Conservation (phyloP, 1,140 invertebrate species). For the Papilio xuthus region DNA sequence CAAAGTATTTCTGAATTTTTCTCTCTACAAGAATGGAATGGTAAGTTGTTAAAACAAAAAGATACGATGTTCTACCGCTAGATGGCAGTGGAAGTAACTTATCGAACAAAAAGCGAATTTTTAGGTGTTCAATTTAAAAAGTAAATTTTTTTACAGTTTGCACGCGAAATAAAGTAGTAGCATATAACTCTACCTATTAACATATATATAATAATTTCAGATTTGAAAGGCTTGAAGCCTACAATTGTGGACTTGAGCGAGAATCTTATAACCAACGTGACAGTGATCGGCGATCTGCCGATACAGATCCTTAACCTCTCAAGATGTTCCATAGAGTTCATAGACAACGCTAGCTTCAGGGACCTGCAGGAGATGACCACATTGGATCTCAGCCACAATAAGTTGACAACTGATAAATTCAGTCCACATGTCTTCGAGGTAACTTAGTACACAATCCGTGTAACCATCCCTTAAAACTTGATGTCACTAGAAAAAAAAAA, state of each 20-base stretch:
- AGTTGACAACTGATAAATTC: conserved; percentile 82
- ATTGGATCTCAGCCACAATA: conserved; percentile 87
- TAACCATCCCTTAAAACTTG: too few relatives aligned
- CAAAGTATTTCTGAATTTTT: conserved; percentile 66
- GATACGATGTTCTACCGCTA: neutral
- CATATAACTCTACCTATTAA: neutral
- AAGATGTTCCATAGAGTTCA: conserved; percentile 82
- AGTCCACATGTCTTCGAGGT: conserved; percentile 86
- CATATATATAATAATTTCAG: conserved; percentile 50
- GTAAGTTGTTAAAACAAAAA: conserved; percentile 49
- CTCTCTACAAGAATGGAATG: conserved; percentile 66
- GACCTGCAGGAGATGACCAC: conserved; percentile 83
- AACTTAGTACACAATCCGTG: conserved; percentile 27
- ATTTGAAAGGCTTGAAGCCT: conserved; percentile 71
- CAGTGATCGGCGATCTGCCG: conserved; percentile 62
- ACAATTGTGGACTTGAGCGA: conserved; percentile 74
- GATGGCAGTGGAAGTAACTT: neutral
- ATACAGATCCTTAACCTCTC: conserved; percentile 73
- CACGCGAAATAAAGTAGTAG: too few relatives aligned
- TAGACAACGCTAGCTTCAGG: conserved; percentile 84
- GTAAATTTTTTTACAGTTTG: neutral
- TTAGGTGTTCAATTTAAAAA: too few relatives aligned
- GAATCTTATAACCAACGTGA: conserved; percentile 73
- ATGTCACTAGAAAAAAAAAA: too few relatives aligned
- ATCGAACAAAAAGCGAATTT: too few relatives aligned